Base-by-base conservation (phyloP, 2,113 vertebrate genomes). In the Muscicapa adusta region DNA sequence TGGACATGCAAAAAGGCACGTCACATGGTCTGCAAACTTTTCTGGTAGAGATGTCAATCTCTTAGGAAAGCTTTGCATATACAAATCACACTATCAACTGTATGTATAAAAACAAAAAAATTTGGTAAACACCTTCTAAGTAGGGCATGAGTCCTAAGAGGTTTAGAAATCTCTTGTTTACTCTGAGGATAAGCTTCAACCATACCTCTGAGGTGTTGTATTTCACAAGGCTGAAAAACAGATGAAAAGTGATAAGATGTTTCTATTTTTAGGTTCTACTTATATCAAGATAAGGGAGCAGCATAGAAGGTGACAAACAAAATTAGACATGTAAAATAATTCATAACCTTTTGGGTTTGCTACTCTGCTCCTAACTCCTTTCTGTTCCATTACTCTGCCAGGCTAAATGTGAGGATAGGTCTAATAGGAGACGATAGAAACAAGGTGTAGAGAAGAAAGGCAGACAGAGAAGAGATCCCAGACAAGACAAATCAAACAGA, bases 121-220 rank as follows among this genome's bases (percentile, higher is more conserved):
- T 88, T 94, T 93, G 58, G 70, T 63, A 95, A 96, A 88, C 75
- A 94, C 56, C 67, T 84, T 54, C 38, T 80, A 94, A 93, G 79
- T 56, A 95, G 83, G 82, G 43, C 88, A 94, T 26, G 85, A 93
- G 38, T 80, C 58, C 72, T 88, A 95, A 96, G 94, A 96, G 88
- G 72, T 95, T 96, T 93, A 94, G 56, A 96, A 96, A 95, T 86
- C 88, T 60, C 47, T 43, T 53, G 68, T 90, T 90, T 94, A 80
- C 61, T 63, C 65, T 28, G 31, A 94, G 82, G 74, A 93, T 89
- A 91, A 94, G 89, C 87, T 89, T 85, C 54, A 96, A 82, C 67
- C 89, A 85, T 63, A 72, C 33, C 91, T 66, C 29, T 47, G 42
- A 96, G 84, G 74, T 81, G 81, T 73, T 70, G 26, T 29, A 79